Conservation (phyloP, 35 echinoderm and acorn worm species). For the Patiria miniata region DNA sequence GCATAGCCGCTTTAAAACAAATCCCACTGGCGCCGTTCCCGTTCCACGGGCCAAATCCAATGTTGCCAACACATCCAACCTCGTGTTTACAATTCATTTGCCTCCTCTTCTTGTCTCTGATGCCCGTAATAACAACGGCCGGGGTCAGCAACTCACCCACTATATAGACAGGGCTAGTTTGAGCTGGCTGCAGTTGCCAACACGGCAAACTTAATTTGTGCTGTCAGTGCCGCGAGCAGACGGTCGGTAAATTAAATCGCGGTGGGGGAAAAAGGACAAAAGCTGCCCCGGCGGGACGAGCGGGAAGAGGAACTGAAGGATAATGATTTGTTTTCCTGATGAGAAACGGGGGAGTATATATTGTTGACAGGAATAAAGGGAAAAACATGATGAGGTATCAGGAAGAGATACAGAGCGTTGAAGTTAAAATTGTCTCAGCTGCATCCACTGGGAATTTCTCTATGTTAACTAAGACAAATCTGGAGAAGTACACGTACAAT, state of each 20-base stretch:
- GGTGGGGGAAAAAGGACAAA: not conserved
- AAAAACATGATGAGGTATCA: not conserved
- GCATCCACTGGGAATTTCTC: too few relatives aligned
- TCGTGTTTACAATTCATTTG: constrained; percentile 7
- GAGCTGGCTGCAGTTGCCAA: too few relatives aligned
- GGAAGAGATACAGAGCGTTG: too few relatives aligned
- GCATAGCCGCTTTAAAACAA: too few relatives aligned
- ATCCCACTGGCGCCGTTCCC: not conserved
- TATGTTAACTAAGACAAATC: too few relatives aligned
- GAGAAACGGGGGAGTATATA: not conserved
- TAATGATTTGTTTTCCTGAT: not conserved
- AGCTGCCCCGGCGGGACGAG: too few relatives aligned
- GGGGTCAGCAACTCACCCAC: too few relatives aligned
- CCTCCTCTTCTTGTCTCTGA: not conserved
- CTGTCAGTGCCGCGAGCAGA: not conserved
- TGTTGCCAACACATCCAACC: not conserved
- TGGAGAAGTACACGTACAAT: too few relatives aligned
- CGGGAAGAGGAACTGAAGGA: not conserved
- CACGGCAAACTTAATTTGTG: not conserved
- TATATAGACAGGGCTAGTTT: too few relatives aligned
- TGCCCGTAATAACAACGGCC: not conserved
- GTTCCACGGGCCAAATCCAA: not conserved
- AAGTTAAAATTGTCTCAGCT: too few relatives aligned
- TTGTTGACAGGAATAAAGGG: not conserved
- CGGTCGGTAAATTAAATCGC: not conserved